These are phyloP conservation scores for Sepiola atlantica DNA, from an alignment of 2,888 invertebrate species.

Conservation along the genomic window DNA sequence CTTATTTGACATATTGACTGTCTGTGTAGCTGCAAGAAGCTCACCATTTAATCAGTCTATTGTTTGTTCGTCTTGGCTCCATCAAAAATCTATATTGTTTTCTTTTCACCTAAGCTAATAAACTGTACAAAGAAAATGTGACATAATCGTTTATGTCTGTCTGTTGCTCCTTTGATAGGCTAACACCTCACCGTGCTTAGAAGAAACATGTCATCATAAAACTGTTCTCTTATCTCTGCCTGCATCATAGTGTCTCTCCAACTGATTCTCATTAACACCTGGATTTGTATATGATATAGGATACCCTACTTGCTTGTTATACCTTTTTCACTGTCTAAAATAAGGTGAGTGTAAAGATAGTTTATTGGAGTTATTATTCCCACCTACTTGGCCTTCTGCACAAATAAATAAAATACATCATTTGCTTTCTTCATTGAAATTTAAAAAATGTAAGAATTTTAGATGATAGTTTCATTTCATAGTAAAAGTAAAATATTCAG, in stretches of 20 bases:
- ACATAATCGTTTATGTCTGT: background rate
- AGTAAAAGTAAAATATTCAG: too few species aligned
- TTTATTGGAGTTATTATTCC: background rate
- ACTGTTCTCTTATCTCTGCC: background rate
- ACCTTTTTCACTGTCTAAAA: background rate
- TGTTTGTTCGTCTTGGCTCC: background rate
- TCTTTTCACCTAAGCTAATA: background rate
- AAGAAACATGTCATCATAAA: background rate
- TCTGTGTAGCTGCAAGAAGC: background rate
- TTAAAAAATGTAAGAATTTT: too few species aligned
- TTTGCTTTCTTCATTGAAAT: too few species aligned
- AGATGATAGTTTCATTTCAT: too few species aligned
- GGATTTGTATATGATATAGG: background rate
- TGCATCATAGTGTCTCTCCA: background rate
- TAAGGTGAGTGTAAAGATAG: background rate
- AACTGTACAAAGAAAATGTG: slow-evolving; percentile 15
- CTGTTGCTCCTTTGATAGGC: background rate
- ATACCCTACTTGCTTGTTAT: background rate
- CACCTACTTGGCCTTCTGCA: background rate
- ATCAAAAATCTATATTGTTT: background rate
- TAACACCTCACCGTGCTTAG: background rate
- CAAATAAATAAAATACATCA: too few species aligned
- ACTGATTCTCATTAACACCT: background rate
- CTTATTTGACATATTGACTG: background rate
- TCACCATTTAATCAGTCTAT: background rate